Conservation (phyloP, 2,888 invertebrate species). For the Selenia dentaria region DNA sequence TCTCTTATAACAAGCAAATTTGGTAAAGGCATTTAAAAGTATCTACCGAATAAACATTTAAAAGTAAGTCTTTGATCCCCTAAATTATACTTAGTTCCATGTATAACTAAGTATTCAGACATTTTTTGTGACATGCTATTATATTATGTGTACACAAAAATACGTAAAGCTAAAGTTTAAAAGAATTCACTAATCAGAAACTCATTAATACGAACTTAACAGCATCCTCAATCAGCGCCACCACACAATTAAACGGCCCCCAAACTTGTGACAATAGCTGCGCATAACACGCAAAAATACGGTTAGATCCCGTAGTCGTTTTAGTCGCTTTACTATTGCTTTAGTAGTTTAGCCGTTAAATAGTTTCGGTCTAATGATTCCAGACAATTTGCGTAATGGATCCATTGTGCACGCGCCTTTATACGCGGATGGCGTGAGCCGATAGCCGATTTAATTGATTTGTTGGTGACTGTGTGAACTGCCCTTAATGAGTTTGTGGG, state of each 20-base stretch:
- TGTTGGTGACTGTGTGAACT: constrained; percentile 53
- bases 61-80: no score
- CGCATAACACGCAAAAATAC: constrained; percentile 76
- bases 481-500: constrained; percentile 55
- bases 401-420: constrained; percentile 71
- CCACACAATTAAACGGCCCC: constrained; percentile 38
- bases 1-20: no score
- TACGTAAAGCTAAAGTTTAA: no score
- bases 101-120: no score
- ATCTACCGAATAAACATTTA: no score
- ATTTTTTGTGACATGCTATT: no score
- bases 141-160: no score
- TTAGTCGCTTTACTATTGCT: constrained; percentile 22
- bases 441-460: constrained; percentile 62
- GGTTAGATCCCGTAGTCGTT: constrained; percentile 48
- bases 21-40: no score
- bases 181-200: constrained; percentile 6
- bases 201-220: constrained; percentile 30
- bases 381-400: constrained; percentile 80
- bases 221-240: constrained; percentile 39
- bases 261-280: constrained; percentile 50
- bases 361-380: constrained; percentile 53
- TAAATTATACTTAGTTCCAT: no score
- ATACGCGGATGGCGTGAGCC: constrained; percentile 72
- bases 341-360: constrained; percentile 28